phyloP scores from a whole-genome alignment of 2,888 invertebrate species.

The Ornithoptera priamus region DNA sequence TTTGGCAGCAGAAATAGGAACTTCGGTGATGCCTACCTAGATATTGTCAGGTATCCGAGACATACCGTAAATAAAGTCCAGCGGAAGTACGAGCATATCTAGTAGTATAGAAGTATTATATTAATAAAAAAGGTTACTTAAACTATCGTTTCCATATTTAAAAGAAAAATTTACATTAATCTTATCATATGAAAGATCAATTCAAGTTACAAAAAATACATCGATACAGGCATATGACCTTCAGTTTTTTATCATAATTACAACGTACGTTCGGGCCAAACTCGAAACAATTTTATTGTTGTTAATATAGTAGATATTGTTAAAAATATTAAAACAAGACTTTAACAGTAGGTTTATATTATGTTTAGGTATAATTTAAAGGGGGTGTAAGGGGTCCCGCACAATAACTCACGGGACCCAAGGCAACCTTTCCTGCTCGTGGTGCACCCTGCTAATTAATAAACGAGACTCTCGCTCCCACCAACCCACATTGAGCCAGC shows the following conservation, averaged over 20 bases:
- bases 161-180: neutral
- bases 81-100: too few relatives aligned
- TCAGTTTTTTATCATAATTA: conserved; percentile 6
- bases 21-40: too few relatives aligned
- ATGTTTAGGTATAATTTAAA: neutral
- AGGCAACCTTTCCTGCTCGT: too few relatives aligned
- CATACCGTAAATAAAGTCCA: too few relatives aligned
- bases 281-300: neutral
- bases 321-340: neutral
- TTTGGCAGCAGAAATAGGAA: too few relatives aligned
- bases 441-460: too few relatives aligned
- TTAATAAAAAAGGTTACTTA: neutral
- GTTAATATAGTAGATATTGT: neutral
- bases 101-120: too few relatives aligned
- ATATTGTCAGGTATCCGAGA: too few relatives aligned
- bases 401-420: too few relatives aligned
- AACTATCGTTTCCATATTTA: neutral
- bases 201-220: conserved; percentile 11
- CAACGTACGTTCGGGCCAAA: neutral
- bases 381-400: too few relatives aligned
- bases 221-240: neutral
- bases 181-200: conserved; percentile 5
- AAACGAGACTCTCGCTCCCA: too few relatives aligned
- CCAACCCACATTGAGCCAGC: too few relatives aligned
- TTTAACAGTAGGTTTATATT: neutral